These are phyloP conservation scores for Staurois parvus DNA, from an alignment of 2,797 vertebrate species.

Conservation along the genomic window DNA sequence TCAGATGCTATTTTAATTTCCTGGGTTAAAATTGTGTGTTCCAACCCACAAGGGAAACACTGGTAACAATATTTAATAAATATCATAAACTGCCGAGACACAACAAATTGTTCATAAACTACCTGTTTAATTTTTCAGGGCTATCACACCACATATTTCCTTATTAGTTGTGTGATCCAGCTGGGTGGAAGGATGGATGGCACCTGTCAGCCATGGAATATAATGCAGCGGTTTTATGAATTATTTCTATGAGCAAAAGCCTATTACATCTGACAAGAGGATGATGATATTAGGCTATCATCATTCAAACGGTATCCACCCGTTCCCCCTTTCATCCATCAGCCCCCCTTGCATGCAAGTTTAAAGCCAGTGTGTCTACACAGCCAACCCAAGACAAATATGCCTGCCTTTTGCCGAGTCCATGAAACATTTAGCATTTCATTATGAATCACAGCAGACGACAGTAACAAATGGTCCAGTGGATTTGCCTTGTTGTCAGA, in stretches of 20 bases:
- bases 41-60: slow-evolving; percentile 66
- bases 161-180: slow-evolving; percentile 97
- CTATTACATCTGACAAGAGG: slow-evolving; percentile 99
- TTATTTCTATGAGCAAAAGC: slow-evolving; percentile 99
- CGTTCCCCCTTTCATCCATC: slow-evolving; percentile 96
- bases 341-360: slow-evolving; percentile 85
- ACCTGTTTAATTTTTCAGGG: slow-evolving; percentile 99
- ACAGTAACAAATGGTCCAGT: slow-evolving; percentile 98
- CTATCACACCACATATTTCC: slow-evolving; percentile 98
- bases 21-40: slow-evolving; percentile 17
- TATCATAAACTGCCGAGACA: slow-evolving; percentile 94
- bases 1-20: slow-evolving; percentile 26
- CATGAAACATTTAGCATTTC: slow-evolving; percentile 99
- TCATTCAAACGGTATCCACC: slow-evolving; percentile 96
- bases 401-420: slow-evolving; percentile 92
- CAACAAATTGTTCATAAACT: slow-evolving; percentile 99
- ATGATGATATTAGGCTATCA: slow-evolving; percentile 99
- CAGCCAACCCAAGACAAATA: slow-evolving; percentile 98
- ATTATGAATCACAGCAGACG: slow-evolving; percentile 97
- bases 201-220: slow-evolving; percentile 95
- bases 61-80: slow-evolving; percentile 91
- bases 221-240: slow-evolving; percentile 98
- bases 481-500: slow-evolving; percentile 97
- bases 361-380: slow-evolving; percentile 81
- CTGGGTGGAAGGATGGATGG: slow-evolving; percentile 98